Conservation (phyloP, 2,888 invertebrate genomes). For the Opisthograptis luteolata region DNA sequence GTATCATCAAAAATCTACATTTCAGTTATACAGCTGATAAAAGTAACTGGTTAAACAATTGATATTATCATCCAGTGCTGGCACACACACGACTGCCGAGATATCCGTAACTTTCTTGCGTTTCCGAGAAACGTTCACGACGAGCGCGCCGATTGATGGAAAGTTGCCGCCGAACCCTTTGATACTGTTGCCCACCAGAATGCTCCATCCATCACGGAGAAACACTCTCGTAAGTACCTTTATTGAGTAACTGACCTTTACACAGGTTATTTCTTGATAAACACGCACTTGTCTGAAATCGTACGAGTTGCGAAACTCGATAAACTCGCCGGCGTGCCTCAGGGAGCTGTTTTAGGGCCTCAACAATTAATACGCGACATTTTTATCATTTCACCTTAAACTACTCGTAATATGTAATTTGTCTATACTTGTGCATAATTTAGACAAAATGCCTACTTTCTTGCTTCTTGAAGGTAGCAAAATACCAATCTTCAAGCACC, state of each 20-base stretch:
- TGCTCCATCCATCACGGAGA: slow-evolving; percentile 42
- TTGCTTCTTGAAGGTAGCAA: slow-evolving; percentile 9
- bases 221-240: slow-evolving; percentile 35
- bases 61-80: slow-evolving; percentile 42
- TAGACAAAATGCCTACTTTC: slow-evolving; percentile 1
- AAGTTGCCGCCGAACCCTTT: slow-evolving; percentile 65
- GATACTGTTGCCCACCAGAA: slow-evolving; percentile 50
- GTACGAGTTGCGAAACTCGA: slow-evolving; percentile 31
- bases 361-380: slow-evolving; percentile 10
- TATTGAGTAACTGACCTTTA: slow-evolving; percentile 65
- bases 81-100: slow-evolving; percentile 30
- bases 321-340: slow-evolving; percentile 17
- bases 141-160: slow-evolving; percentile 49
- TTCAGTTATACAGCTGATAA: not conserved
- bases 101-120: slow-evolving; percentile 49
- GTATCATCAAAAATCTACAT: too few species aligned
- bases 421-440: not conserved
- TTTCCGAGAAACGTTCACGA: slow-evolving; percentile 53
- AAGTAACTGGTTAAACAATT: slow-evolving; percentile 35
- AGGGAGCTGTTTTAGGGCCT: slow-evolving; percentile 24
- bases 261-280: slow-evolving; percentile 46
- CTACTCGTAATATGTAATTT: slow-evolving; percentile 1
- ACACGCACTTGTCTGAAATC: slow-evolving; percentile 32
- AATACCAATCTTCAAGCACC: slow-evolving; percentile 36
- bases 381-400: not conserved